phyloP scores from a whole-genome alignment of 2,888 invertebrate genomes.

The Chloromyia formosa region DNA sequence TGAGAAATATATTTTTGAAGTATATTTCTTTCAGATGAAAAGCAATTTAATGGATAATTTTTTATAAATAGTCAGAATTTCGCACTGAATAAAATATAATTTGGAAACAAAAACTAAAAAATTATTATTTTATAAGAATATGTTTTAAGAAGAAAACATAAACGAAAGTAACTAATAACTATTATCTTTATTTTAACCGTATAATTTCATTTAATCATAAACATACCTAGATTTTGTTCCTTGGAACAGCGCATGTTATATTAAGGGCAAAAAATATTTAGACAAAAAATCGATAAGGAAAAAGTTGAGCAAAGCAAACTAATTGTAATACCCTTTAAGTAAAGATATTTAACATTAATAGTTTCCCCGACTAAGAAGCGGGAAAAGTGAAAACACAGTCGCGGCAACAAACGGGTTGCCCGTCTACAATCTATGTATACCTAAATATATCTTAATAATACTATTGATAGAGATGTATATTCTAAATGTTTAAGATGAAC shows the following conservation, averaged over 20 bases:
- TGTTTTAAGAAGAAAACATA: constrained; percentile 2
- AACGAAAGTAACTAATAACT: neutral
- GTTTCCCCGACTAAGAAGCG: neutral
- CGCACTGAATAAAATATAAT: constrained; percentile 1
- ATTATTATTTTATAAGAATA: neutral
- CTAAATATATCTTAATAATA: constrained; percentile 30
- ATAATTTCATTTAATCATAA: too few species aligned
- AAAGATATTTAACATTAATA: neutral
- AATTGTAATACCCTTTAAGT: neutral
- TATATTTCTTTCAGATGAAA: constrained; percentile 1
- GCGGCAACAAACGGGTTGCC: neutral
- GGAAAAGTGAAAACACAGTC: neutral
- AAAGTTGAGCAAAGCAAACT: neutral
- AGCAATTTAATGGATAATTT: constrained; percentile 4
- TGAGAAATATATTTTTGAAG: constrained; percentile 1
- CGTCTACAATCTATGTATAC: constrained; percentile 27
- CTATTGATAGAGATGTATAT: constrained; percentile 28
- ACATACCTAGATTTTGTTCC: neutral
- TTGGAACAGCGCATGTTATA: neutral
- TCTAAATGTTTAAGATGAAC: constrained; percentile 23
- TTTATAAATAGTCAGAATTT: constrained; percentile 1
- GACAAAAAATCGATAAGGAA: neutral
- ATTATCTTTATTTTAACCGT: neutral
- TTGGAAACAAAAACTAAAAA: neutral
- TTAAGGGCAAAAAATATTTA: neutral